A percentile compares a stretch with the other conserved stretches of the same genome.
These are phyloP conservation scores for Strigamia crassipes DNA, from an alignment of 2,888 invertebrate species.

Conservation along the genomic window DNA sequence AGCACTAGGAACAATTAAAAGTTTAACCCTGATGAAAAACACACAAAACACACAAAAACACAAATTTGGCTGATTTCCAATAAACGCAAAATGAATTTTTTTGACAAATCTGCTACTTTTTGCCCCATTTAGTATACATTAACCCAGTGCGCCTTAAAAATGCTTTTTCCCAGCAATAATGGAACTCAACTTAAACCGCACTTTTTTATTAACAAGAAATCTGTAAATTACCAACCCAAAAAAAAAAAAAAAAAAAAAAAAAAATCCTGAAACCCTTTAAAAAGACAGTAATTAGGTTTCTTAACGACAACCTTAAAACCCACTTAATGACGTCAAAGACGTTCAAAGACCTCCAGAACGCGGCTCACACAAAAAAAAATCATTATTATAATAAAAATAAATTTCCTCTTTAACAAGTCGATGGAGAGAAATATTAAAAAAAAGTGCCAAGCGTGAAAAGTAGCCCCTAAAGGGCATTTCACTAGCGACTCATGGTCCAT, in stretches of 20 bases:
- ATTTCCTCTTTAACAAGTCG: slow-evolving; percentile 26
- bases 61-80: too few species aligned
- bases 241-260: neutral
- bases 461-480: slow-evolving; percentile 25
- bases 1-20: too few species aligned
- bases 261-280: neutral
- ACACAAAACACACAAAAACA: too few species aligned
- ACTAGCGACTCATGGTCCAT: neutral
- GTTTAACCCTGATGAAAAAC: too few species aligned
- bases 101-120: too few species aligned
- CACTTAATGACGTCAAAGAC: slow-evolving; percentile 7
- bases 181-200: too few species aligned
- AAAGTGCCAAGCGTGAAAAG: slow-evolving; percentile 18
- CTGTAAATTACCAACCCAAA: neutral
- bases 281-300: slow-evolving; percentile 12
- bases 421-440: slow-evolving; percentile 17
- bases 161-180: too few species aligned
- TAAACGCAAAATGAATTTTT: too few species aligned
- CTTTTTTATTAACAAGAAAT: neutral
- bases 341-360: neutral
- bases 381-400: neutral
- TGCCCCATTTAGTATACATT: too few species aligned
- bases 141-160: too few species aligned
- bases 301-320: slow-evolving; percentile 22
- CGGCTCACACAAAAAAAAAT: neutral